Evolutionary conservation across 2,888 invertebrate genomes (phyloP), one percentile per base, ranked within the genome.

Genomic region (Pseudococcus longispinus): DNA sequence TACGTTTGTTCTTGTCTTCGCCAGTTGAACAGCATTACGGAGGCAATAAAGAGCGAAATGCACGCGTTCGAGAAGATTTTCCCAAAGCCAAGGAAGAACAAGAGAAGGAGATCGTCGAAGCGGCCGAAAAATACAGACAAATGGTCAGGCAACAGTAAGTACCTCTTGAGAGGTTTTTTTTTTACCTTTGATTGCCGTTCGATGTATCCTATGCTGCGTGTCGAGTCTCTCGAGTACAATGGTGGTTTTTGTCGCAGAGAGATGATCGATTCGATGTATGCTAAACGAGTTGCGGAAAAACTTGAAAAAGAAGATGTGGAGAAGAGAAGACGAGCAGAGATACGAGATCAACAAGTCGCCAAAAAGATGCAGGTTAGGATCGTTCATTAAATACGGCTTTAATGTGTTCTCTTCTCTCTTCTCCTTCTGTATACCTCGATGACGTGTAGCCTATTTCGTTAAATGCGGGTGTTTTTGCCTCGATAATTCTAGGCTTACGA

Each of bases 51-150:
- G 93, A 92, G 88, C 92, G 95, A 87, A 95, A 95, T 91, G 94
- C 95, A 5, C 93, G 94, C 87, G 95, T 96, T 8, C 92, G 96
- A 65, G 94, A 95, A 90, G 96, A 96, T 91, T 93, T 95, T 89
- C 95, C 95, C 6, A 93, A 93, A 89, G 96, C 96, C 1, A 92
- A 93, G 88, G 93, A 94, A 88, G 95, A 95, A 89, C 96, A 96
- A 90, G 91, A 92, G 86, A 92, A 93, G 89, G 95, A 95, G 90
- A 93, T 94, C 89, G 92, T 93, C 89, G 92, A 93, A 89, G 93
- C 93, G 0, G 92, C 93, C n/a, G 91, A 92, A 77, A 91, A 92
- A 89, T 93, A 93, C 89, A 92, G 93, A 88, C 91, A 91, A 89
- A 92, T 93, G 90, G 90, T 94, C 37, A 93, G 93, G 55, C 93